These are phyloP conservation scores for Pimephales promelas DNA, from an alignment of 2,113 vertebrate genomes.

Conservation along the genomic window DNA sequence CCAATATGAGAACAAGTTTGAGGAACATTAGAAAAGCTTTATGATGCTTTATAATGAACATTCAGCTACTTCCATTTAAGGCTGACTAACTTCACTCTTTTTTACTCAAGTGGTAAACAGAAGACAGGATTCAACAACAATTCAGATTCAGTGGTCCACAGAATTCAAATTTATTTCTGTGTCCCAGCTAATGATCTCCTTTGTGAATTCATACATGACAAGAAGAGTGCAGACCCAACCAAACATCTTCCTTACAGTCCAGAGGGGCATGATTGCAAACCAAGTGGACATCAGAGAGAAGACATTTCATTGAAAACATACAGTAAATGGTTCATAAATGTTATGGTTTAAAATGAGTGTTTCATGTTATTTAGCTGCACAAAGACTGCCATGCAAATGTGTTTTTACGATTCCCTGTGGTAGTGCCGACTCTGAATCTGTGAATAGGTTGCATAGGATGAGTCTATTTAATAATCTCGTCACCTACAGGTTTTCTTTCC, in stretches of 20 bases:
- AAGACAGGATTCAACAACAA: constrained; percentile 15
- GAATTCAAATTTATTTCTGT: constrained; percentile 77
- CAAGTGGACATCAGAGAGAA: constrained; percentile 15
- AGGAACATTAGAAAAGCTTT: neutral
- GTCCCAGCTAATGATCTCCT: constrained; percentile 90
- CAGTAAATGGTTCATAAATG: neutral
- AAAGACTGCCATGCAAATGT: constrained; percentile 19
- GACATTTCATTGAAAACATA: constrained; percentile 8
- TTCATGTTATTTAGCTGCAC: neutral
- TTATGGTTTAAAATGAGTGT: neutral
- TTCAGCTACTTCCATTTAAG: neutral
- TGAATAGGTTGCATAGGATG: constrained; percentile 19
- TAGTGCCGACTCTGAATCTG: constrained; percentile 1
- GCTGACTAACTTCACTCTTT: constrained; percentile 8
- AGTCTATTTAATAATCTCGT: constrained; percentile 27
- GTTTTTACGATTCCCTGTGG: constrained; percentile 12
- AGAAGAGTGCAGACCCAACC: constrained; percentile 63
- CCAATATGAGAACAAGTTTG: neutral
- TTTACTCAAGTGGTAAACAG: constrained; percentile 29
- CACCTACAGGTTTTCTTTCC: constrained; percentile 9
- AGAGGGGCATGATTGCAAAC: neutral
- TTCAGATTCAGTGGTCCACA: constrained; percentile 17
- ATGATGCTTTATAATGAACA: neutral
- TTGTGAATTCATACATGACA: constrained; percentile 80
- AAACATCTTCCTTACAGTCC: neutral